These are phyloP conservation scores for Sebastes trivittatus DNA, from an alignment of 2,797 vertebrate species.

Conservation along the genomic window DNA sequence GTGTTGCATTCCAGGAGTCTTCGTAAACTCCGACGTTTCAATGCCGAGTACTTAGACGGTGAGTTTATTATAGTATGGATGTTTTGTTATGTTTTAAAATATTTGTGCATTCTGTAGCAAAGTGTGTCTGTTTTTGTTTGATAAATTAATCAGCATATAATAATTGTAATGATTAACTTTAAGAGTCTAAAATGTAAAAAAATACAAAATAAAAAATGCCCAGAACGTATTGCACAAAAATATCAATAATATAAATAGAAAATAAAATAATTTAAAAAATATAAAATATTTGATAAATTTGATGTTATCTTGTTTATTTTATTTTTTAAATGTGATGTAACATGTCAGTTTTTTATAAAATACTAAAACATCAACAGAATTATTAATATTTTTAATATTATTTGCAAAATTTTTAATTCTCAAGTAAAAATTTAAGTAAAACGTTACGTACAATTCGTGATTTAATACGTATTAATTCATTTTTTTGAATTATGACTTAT, in stretches of 20 bases:
- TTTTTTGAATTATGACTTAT: too few species aligned
- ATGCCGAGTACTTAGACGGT: rapidly evolving
- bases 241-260: too few species aligned
- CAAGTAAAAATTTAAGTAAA: background rate
- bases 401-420: background rate
- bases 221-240: too few species aligned
- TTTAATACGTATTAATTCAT: too few species aligned
- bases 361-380: background rate
- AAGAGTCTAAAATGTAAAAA: background rate
- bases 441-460: too few species aligned
- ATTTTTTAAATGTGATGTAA: too few species aligned
- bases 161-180: too few species aligned
- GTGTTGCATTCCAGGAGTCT: constrained; percentile 31
- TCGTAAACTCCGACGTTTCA: background rate
- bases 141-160: background rate
- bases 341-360: background rate
- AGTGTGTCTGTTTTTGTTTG: background rate
- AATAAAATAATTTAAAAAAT: too few species aligned
- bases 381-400: background rate
- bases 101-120: background rate
- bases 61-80: background rate
- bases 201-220: background rate
- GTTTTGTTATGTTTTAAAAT: background rate
- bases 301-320: too few species aligned
- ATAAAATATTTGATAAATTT: too few species aligned